Percentiles rank a stretch among this genome's conserved stretches.
Evolutionary conservation across 2,888 invertebrate genomes (phyloP).

Genomic region (Diploptera punctata): DNA sequence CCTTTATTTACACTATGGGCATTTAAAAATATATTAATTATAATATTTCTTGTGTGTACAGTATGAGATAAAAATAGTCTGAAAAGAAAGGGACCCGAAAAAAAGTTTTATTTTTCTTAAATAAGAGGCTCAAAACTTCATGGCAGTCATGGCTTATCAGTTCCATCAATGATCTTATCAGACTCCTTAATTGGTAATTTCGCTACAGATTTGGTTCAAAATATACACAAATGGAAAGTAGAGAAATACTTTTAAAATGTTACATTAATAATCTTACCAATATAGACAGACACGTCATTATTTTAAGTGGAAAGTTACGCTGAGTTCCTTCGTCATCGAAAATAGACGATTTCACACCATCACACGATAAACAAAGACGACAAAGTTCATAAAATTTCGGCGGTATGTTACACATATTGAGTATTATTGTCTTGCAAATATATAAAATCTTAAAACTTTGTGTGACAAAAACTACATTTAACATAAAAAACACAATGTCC

Average conservation of each 20-base stretch:
- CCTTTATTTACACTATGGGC: too few relatives aligned
- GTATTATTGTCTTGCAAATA: constrained; percentile 49
- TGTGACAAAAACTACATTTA: constrained; percentile 52
- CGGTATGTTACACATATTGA: constrained; percentile 91
- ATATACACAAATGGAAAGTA: background rate
- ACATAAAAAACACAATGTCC: constrained; percentile 41
- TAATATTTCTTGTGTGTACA: too few relatives aligned
- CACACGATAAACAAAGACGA: constrained; percentile 87
- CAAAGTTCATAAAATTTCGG: constrained; percentile 92
- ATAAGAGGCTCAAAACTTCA: too few relatives aligned
- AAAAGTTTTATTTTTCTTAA: too few relatives aligned
- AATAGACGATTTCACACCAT: constrained; percentile 78
- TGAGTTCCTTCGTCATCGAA: constrained; percentile 77
- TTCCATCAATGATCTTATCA: background rate
- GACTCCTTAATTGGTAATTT: background rate
- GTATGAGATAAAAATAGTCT: too few relatives aligned
- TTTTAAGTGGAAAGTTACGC: constrained; percentile 71
- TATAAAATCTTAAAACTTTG: constrained; percentile 38
- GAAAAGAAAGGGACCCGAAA: too few relatives aligned
- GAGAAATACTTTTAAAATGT: too few relatives aligned
- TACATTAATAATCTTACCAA: constrained; percentile 67
- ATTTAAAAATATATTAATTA: too few relatives aligned
- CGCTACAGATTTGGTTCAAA: background rate
- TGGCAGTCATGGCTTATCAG: constrained; percentile 7
- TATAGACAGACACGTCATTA: constrained; percentile 81